Conservation (phyloP, 1,140 invertebrate genomes). For the Magallana angulata region DNA sequence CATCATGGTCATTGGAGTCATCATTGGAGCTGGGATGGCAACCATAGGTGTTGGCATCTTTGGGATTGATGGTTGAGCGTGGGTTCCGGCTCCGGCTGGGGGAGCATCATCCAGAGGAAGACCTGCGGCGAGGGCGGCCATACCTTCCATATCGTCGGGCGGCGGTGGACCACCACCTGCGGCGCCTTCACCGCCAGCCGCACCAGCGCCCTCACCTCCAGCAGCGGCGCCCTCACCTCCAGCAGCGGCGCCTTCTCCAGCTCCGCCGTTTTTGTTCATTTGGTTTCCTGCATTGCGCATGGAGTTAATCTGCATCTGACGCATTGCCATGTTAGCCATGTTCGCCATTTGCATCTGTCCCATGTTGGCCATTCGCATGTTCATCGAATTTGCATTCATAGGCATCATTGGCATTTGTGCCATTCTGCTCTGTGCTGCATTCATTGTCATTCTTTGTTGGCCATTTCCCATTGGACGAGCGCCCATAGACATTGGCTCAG, state of each 20-base stretch:
- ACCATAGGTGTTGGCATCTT: conserved; percentile 12
- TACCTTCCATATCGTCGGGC: neutral
- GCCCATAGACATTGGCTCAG: neutral
- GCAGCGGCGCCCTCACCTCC: neutral
- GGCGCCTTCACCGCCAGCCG: neutral
- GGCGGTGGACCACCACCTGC: conserved; percentile 5
- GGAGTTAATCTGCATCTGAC: neutral
- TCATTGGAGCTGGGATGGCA: conserved; percentile 7
- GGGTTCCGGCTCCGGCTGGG: neutral
- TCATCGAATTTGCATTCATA: neutral
- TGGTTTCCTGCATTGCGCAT: neutral
- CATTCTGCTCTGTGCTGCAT: neutral
- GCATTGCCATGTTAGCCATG: neutral
- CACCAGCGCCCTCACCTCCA: neutral
- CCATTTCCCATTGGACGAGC: neutral
- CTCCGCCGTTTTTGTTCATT: neutral
- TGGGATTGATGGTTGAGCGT: neutral
- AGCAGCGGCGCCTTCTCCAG: neutral
- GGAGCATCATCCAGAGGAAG: neutral
- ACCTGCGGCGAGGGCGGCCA: neutral
- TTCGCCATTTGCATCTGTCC: conserved; percentile 5
- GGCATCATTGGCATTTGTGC: conserved; percentile 3
- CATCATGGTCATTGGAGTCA: conserved; percentile 30
- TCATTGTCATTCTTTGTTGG: neutral
- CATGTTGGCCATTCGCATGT: neutral